Percentiles rank a stretch among this genome's conserved stretches.
These are phyloP conservation scores for Rotaria macrura DNA, from an alignment of 2,888 invertebrate genomes.

Conservation along the genomic window DNA sequence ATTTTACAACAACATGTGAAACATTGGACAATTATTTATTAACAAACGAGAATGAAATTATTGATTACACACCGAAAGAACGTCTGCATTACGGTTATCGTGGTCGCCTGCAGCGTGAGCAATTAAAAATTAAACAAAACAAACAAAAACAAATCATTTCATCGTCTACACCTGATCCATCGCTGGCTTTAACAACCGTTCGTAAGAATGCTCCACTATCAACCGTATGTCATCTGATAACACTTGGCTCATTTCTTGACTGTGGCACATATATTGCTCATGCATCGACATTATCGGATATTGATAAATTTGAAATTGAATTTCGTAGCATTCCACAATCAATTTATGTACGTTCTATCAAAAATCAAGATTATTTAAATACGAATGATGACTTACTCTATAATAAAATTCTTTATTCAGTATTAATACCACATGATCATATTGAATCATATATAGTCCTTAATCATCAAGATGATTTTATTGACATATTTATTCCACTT, in stretches of 20 bases:
- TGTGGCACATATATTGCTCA: neutral
- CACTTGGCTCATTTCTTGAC: slow-evolving; percentile 4
- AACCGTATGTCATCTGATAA: neutral
- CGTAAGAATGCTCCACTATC: neutral
- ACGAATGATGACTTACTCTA: neutral
- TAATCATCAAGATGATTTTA: slow-evolving; percentile 3
- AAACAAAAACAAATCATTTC: neutral
- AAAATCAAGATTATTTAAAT: neutral
- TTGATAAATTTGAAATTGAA: slow-evolving; percentile 17
- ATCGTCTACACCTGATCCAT: too few species aligned
- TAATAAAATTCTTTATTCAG: neutral
- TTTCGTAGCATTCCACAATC: neutral
- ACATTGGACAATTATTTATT: neutral
- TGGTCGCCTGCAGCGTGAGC: neutral
- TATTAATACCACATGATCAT: neutral
- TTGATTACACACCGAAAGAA: neutral
- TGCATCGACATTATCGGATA: neutral
- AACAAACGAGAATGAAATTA: neutral
- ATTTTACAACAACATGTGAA: slow-evolving; percentile 4
- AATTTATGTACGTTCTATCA: neutral
- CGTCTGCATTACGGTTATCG: slow-evolving; percentile 18
- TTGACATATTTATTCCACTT: slow-evolving; percentile 3
- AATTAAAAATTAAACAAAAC: neutral
- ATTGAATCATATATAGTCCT: neutral
- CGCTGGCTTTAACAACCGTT: neutral